These are phyloP conservation scores for Drosophila repleta DNA, from an alignment of 1,140 invertebrate genomes.

Conservation along the genomic window DNA sequence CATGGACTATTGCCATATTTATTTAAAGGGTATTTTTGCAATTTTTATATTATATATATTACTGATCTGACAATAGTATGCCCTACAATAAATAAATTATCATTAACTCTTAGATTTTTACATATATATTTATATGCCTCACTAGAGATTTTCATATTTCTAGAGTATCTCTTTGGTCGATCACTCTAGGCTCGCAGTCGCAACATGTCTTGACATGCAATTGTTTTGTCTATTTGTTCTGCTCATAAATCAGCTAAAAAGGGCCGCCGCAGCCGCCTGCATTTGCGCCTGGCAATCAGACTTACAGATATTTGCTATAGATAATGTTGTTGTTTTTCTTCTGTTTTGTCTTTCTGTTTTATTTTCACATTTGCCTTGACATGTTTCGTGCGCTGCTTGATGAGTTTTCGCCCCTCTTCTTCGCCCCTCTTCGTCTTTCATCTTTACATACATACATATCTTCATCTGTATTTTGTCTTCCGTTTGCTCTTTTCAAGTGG, in stretches of 20 bases:
- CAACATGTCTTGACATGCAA: slow-evolving; percentile 48
- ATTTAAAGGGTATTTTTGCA: too few relatives aligned
- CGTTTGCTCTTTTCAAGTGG: slow-evolving; percentile 33
- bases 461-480: slow-evolving; percentile 18
- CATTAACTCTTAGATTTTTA: too few relatives aligned
- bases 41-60: too few relatives aligned
- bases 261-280: slow-evolving; percentile 43
- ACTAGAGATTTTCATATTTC: too few relatives aligned
- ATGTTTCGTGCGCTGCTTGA: slow-evolving; percentile 34
- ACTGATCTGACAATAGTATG: too few relatives aligned
- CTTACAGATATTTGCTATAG: slow-evolving; percentile 48
- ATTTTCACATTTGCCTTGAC: slow-evolving; percentile 44
- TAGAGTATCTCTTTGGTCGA: neutral
- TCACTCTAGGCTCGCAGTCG: neutral
- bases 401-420: neutral
- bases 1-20: too few relatives aligned
- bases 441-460: neutral
- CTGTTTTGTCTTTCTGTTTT: slow-evolving; percentile 8
- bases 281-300: slow-evolving; percentile 72
- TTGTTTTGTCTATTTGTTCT: slow-evolving; percentile 31
- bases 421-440: neutral
- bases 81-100: too few relatives aligned
- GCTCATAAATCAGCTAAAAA: slow-evolving; percentile 23
- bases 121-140: too few relatives aligned
- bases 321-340: slow-evolving; percentile 47